Conservation (phyloP, 2,888 invertebrate species). For the Clanis bilineata region DNA sequence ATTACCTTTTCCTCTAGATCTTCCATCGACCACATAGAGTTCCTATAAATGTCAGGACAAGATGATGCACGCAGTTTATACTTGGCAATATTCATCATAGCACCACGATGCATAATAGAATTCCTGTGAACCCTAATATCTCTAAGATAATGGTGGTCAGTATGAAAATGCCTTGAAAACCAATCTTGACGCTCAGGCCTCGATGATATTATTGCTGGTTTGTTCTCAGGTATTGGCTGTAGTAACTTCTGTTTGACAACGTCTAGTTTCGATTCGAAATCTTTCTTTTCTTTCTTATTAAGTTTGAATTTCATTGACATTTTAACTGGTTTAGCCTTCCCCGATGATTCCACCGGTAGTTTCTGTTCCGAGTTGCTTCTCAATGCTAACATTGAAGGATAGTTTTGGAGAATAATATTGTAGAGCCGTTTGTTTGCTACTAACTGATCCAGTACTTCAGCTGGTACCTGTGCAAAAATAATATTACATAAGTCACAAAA, state of each 20-base stretch:
- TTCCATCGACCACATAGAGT: constrained; percentile 92
- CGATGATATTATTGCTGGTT: constrained; percentile 53
- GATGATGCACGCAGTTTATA: constrained; percentile 94
- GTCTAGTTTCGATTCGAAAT: constrained; percentile 69
- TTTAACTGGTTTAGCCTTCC: constrained; percentile 79
- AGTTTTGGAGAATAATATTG: constrained; percentile 87
- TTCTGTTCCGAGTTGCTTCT: constrained; percentile 85
- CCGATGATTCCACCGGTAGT: constrained; percentile 64
- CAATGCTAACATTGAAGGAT: constrained; percentile 85
- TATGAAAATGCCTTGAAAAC: constrained; percentile 78
- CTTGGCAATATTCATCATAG: constrained; percentile 92
- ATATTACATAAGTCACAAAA: not conserved
- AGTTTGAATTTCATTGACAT: constrained; percentile 84
- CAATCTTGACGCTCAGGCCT: constrained; percentile 61
- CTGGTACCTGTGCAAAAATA: constrained; percentile 81
- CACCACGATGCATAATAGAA: constrained; percentile 93
- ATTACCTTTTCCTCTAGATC: constrained; percentile 84
- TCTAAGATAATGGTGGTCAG: constrained; percentile 86
- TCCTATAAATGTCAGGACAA: constrained; percentile 94
- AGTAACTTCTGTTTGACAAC: constrained; percentile 64
- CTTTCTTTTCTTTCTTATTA: constrained; percentile 61
- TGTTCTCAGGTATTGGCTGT: constrained; percentile 73
- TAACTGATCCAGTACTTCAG: constrained; percentile 87
- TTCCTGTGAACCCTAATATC: constrained; percentile 88
- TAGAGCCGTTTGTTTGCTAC: constrained; percentile 84